Evolutionary conservation across 2,888 invertebrate species (phyloP).

Genomic region (Caenorhabditis zanzibari): DNA sequence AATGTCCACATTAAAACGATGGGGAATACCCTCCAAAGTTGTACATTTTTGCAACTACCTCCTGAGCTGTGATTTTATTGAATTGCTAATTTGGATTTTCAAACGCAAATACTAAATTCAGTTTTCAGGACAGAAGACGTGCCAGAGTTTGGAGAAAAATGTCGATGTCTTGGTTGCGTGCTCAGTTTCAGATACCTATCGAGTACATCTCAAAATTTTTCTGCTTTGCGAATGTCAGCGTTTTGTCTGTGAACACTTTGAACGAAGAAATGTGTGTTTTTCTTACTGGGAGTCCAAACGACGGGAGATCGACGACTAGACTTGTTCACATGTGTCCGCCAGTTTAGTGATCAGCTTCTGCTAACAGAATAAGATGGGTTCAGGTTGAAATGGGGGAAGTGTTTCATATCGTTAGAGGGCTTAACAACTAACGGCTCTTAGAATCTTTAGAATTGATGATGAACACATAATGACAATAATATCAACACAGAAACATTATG

Average conservation of each 20-base stretch:
- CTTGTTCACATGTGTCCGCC: too few relatives aligned
- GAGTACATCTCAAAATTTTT: conserved; percentile 58
- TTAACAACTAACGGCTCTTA: too few relatives aligned
- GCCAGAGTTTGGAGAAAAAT: conserved; percentile 58
- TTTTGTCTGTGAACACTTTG: conserved; percentile 56
- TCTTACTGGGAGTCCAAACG: conserved; percentile 23
- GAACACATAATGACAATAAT: too few relatives aligned
- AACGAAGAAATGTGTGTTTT: conserved; percentile 51
- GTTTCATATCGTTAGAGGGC: too few relatives aligned
- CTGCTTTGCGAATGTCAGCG: conserved; percentile 43
- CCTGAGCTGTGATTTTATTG: conserved; percentile 47
- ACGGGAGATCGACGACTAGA: conserved; percentile 13
- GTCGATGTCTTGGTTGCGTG: conserved; percentile 58
- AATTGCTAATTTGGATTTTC: conserved; percentile 12
- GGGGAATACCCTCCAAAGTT: conserved; percentile 7
- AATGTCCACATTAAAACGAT: conserved; percentile 16
- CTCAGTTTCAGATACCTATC: conserved; percentile 46
- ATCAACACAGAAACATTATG: too few relatives aligned
- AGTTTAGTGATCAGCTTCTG: too few relatives aligned
- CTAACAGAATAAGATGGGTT: too few relatives aligned
- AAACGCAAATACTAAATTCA: not conserved
- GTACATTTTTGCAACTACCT: conserved; percentile 19
- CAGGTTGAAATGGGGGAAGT: too few relatives aligned
- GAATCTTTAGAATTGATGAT: too few relatives aligned
- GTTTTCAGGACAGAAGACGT: conserved; percentile 50